Conservation (phyloP, 1,140 invertebrate genomes). For the Leptoteleia sp. region DNA sequence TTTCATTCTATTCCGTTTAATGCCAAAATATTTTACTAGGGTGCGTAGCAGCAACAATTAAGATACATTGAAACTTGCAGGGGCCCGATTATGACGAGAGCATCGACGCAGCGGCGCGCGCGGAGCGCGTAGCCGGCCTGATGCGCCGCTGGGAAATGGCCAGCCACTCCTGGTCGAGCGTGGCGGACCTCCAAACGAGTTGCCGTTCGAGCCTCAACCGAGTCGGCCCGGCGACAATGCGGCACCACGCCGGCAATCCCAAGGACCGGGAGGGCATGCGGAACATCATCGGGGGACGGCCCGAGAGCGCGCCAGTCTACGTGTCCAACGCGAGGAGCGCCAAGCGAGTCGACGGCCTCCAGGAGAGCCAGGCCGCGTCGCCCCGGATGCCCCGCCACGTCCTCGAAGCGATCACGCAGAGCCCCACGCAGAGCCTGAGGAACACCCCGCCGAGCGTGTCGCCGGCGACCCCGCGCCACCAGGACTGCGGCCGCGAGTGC, state of each 20-base stretch:
- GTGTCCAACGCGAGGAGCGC: constrained; percentile 68
- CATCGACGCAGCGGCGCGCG: constrained; percentile 68
- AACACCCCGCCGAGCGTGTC: constrained; percentile 71
- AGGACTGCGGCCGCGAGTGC: constrained; percentile 70
- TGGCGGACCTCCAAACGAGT: constrained; percentile 30
- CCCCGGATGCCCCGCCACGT: constrained; percentile 77
- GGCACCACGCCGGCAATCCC: constrained; percentile 65
- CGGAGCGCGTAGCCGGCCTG: constrained; percentile 71
- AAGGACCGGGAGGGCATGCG: constrained; percentile 77
- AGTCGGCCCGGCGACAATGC: constrained; percentile 4
- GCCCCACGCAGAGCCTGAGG: constrained; percentile 76
- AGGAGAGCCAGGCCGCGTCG: constrained; percentile 70
- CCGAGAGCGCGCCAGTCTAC: constrained; percentile 76
- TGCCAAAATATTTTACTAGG: too few species aligned
- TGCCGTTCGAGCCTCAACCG: constrained; percentile 20
- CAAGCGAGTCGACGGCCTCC: constrained; percentile 76
- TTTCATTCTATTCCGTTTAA: too few species aligned
- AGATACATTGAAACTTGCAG: too few species aligned
- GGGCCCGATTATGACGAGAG: constrained; percentile 86
- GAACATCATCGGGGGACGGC: constrained; percentile 78
- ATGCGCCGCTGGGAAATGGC: constrained; percentile 76
- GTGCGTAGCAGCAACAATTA: too few species aligned
- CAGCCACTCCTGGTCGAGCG: constrained; percentile 74
- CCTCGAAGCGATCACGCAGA: constrained; percentile 77
- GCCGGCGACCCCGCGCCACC: constrained; percentile 70